Evolutionary conservation across 2,888 invertebrate genomes (phyloP), one percentile per base, ranked within the genome.

Genomic region (Polyommatus iphigenia): DNA sequence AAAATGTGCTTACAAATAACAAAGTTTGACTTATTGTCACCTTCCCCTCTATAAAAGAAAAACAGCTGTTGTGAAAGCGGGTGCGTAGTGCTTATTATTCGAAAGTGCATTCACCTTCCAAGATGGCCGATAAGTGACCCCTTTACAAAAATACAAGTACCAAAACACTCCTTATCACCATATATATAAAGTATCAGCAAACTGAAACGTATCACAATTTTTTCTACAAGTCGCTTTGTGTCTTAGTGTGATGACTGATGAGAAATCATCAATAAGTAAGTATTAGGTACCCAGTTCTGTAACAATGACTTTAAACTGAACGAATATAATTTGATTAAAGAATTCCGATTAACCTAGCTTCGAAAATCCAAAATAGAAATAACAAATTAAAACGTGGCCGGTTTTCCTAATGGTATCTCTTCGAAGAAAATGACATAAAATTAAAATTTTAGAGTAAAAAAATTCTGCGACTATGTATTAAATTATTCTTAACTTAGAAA

Each of bases 81-180:
- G 54, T 75, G 75, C 75, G 29, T 75, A 75, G 75, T 75, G 75
- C 54, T 54, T 75, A 75, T 78, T 78, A 79, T 79, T 78, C 72
- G 78, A 79, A 79, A 81, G 80, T 79, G 78, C 80, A 78, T 79
- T 81, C 78, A 81, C 81, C 80, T 79, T 59, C 46, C 78, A 76
- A 79, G 79, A 78, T 77, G 79, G 71, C 77, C 75, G 79, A 80
- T 80, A 79, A 67, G 76, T 78, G 80, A 81, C 82, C 82, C 77
- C 71, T 77, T 78, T 79, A 72, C 46, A 78, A 76, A 62, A 75
- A 54, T 29, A 75, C n/a, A 46, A n/a, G 20, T 46, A 32, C 29
- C 18, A 50, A 75, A 77, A 46, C 50, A 73, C 41, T 73, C 78
- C 59, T 75, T 75, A 75, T 54, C 54, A 20, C 8, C 50, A 73